phyloP scores from a whole-genome alignment of 2,113 vertebrate species.

The Murina feae region DNA sequence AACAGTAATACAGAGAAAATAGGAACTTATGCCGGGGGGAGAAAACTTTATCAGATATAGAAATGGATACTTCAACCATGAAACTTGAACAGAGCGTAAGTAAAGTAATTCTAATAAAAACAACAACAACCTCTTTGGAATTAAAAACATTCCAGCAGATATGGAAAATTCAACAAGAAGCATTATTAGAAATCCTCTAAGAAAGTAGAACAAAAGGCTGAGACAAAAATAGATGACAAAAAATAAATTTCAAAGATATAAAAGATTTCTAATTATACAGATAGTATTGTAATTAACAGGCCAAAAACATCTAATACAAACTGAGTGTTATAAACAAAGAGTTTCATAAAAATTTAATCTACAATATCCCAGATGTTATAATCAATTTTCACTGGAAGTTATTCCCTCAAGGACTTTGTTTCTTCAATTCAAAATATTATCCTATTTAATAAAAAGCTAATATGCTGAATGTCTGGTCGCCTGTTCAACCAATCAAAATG shows the following conservation, averaged over 20 bases:
- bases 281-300: neutral
- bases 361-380: neutral
- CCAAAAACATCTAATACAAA: neutral
- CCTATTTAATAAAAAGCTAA: no score
- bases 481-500: no score
- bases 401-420: neutral
- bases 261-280: neutral
- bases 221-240: neutral
- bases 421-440: neutral
- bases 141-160: neutral
- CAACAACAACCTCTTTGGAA: neutral
- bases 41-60: neutral
- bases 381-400: neutral
- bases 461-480: no score
- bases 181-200: neutral
- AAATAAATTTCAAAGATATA: neutral
- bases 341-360: neutral
- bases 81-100: neutral
- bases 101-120: neutral
- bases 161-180: neutral
- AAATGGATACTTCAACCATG: neutral
- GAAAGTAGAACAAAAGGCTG: neutral
- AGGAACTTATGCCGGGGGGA: neutral
- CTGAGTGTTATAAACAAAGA: neutral
- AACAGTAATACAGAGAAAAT: neutral